These are phyloP conservation scores for Mamestra brassicae DNA, from an alignment of 2,888 invertebrate species.

Conservation along the genomic window DNA sequence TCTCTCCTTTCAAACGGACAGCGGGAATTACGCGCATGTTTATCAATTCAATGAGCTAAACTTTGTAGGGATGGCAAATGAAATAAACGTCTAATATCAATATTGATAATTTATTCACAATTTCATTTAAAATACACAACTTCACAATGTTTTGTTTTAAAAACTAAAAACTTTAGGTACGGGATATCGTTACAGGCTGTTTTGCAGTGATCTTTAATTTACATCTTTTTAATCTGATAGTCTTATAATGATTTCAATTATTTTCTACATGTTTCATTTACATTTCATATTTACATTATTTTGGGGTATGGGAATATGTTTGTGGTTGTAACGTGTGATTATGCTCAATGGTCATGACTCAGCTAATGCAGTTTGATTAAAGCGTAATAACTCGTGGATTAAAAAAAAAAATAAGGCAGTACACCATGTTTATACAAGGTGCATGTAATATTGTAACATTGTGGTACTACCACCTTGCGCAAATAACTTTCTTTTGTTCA, in stretches of 20 bases:
- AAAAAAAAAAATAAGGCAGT: constrained; percentile 28
- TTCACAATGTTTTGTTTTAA: constrained; percentile 90
- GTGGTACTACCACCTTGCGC: constrained; percentile 54
- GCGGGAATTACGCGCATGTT: constrained; percentile 47
- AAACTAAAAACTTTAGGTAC: constrained; percentile 90
- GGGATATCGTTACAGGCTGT: constrained; percentile 87
- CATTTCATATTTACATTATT: constrained; percentile 85
- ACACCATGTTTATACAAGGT: constrained; percentile 43
- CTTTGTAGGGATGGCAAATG: constrained; percentile 39
- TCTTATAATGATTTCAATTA: constrained; percentile 80
- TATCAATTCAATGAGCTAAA: constrained; percentile 55
- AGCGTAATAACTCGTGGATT: constrained; percentile 27
- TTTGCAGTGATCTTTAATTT: constrained; percentile 86
- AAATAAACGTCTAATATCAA: constrained; percentile 86
- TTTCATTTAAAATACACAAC: constrained; percentile 91
- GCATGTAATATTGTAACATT: constrained; percentile 40
- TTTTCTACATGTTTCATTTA: constrained; percentile 86
- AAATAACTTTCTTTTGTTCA: constrained; percentile 56
- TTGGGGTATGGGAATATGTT: constrained; percentile 77
- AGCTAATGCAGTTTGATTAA: constrained; percentile 25
- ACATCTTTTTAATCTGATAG: constrained; percentile 79
- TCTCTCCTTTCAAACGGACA: constrained; percentile 49
- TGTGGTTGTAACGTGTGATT: constrained; percentile 67
- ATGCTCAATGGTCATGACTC: constrained; percentile 20
- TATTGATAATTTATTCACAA: constrained; percentile 91